Evolutionary conservation across 1,140 invertebrate genomes (phyloP), one percentile per base, ranked within the genome.

Genomic region (Drosophila equinoxialis): DNA sequence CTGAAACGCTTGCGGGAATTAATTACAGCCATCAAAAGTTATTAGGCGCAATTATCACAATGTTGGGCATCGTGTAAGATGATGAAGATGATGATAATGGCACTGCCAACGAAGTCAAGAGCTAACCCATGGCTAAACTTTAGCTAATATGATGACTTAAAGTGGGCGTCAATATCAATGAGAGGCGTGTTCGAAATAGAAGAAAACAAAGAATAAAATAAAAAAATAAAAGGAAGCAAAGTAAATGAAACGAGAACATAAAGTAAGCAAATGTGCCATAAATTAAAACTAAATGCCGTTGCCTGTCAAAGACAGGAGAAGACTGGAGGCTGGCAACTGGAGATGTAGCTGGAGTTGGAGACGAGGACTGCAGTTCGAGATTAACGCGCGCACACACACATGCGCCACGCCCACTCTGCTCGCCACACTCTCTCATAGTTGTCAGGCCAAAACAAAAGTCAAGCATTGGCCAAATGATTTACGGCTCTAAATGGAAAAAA

Each of bases 1-100:
- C 20, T 17, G 59, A 20, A 67, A 65, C 74, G 71, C 71, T 87
- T 83, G 76, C 75, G 84, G 74, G 85, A 87, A 89, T 89, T 89
- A 89, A 89, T 89, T 89, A 90, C 80, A 84, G 85, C 81, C 80
- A 89, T 89, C 84, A 89, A 89, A 89, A 89, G 84, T 89, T 89
- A 89, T 89, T 89, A 89, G 84, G 75, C 80, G 69, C 84, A 89
- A 89, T 89, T 89, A 89, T 89, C 84, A 76, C 83, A 89, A 77
- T 87, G 83, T 65, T 51, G 45, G 83, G 79, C 76, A 78, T 83
- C 79, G 83, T 83, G 79, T 72, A 71, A 51, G 72, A 64, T 65
- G 66, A 64, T 66, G 61, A 39, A 20, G n/a, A 68, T 59, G 58
- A 60, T 17, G 42, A 26, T 60, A 26, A 42, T 59, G 57, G 35